These are phyloP conservation scores for Pyxicephalus adspersus DNA, from an alignment of 2,113 vertebrate species.

Conservation along the genomic window DNA sequence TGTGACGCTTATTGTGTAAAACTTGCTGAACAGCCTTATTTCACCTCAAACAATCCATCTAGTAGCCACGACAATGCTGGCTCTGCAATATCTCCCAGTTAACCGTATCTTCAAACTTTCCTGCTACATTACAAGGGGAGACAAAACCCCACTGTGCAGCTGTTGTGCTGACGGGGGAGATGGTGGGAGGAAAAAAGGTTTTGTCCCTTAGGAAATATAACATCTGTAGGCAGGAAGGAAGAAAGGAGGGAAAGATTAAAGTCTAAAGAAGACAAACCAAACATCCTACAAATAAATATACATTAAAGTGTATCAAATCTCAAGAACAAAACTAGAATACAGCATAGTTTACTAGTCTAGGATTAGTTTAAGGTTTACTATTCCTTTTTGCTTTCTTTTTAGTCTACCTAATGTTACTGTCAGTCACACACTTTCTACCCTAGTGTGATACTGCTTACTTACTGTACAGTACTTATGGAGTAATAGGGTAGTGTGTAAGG, in stretches of 20 bases:
- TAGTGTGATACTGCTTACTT: too few relatives aligned
- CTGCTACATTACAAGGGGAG: conserved; percentile 41
- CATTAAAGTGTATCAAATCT: not conserved
- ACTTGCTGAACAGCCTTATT: conserved; percentile 48
- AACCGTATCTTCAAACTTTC: conserved; percentile 29
- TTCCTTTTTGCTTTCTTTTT: too few relatives aligned
- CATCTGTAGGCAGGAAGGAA: conserved; percentile 31
- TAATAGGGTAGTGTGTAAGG: too few relatives aligned
- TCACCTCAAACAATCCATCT: conserved; percentile 48
- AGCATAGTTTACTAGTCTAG: too few relatives aligned
- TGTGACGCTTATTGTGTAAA: conserved; percentile 41
- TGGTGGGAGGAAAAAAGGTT: conserved; percentile 13
- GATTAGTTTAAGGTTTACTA: too few relatives aligned
- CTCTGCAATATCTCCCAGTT: conserved; percentile 38
- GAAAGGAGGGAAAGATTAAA: not conserved
- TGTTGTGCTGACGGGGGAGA: conserved; percentile 44
- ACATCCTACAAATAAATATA: not conserved
- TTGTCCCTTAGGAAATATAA: conserved; percentile 43
- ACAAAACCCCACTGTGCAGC: conserved; percentile 51
- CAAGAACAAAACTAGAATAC: too few relatives aligned
- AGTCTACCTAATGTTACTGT: too few relatives aligned
- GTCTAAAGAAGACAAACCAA: not conserved
- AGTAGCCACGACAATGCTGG: conserved; percentile 52
- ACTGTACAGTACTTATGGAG: too few relatives aligned
- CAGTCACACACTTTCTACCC: too few relatives aligned